phyloP scores from a whole-genome alignment of 2,113 vertebrate species.

The Chaetodon trifascialis region DNA sequence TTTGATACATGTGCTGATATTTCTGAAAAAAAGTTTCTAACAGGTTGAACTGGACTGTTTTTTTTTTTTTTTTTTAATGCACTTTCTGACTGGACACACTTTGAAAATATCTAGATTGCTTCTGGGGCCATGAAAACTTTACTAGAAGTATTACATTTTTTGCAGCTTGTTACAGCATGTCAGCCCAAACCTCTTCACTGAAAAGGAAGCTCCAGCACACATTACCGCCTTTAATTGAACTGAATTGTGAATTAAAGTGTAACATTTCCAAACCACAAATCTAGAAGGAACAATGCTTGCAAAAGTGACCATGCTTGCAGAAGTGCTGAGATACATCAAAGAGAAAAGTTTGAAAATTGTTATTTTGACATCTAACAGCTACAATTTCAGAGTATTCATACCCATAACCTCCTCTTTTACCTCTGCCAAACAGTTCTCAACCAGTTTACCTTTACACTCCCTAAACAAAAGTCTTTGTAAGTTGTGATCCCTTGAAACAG shows the following conservation, averaged over 20 bases:
- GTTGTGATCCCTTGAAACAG: background rate
- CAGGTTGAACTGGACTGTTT: background rate
- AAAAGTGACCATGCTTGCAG: background rate
- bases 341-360: background rate
- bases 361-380: background rate
- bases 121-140: too few species aligned
- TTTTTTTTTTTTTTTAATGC: too few species aligned
- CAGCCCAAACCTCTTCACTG: background rate
- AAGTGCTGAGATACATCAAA: background rate
- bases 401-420: background rate
- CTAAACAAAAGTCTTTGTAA: background rate
- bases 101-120: background rate
- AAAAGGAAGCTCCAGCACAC: background rate
- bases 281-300: background rate
- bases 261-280: background rate
- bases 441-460: background rate
- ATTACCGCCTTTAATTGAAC: background rate
- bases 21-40: background rate
- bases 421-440: background rate
- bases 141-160: background rate
- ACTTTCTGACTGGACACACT: background rate
- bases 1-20: conserved; percentile 7
- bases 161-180: background rate
- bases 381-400: background rate
- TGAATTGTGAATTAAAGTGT: background rate